Evolutionary conservation across 1,140 invertebrate genomes (phyloP), one percentile per base, ranked within the genome.

Genomic region (Nebria ingens): DNA sequence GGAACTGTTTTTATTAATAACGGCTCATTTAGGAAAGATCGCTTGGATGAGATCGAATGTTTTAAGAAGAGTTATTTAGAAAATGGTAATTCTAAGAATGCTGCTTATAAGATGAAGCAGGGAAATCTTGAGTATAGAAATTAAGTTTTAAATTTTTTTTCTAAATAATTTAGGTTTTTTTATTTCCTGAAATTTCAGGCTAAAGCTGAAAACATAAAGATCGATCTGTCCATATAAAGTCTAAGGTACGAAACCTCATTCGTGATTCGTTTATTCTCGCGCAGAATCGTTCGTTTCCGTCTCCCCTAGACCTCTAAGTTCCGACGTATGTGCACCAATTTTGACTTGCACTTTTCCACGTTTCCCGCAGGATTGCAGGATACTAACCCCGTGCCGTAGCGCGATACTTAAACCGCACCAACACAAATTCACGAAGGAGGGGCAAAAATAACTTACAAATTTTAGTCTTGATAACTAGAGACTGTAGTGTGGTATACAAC

Each of bases 391-490:
- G n/a, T n/a, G n/a, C n/a, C 40, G 40, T 45, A 17, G 40, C 40
- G 25, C 40, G 40, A 13, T 11, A 17, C 40, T 45, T 45, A 17
- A 12, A 12, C 15, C n/a, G n/a, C 40, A 45, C 9, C 40, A 17
- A 45, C 3, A 4, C 6, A 3, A 17, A 45, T 17, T 45, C 40
- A 45, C 40, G 40, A 45, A 45, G 40, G 40, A 45, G 40, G 40
- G 40, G 40, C 40, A 45, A 45, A 45, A 45, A 45, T 45, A 45
- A 45, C 40, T 45, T 45, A 45, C 40, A 45, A 45, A 45, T 45
- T 45, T 45, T 45, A 45, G 40, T 45, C 40, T 45, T 45, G 40
- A 45, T 45, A 45, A 45, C 40, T 45, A 17, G 9, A n/a, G n/a
- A n/a, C n/a, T n/a, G 17, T 17, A 12, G 40, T 45, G 40, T 11